These are phyloP conservation scores for Cetoscarus ocellatus DNA, from an alignment of 2,797 vertebrate genomes.

Conservation along the genomic window DNA sequence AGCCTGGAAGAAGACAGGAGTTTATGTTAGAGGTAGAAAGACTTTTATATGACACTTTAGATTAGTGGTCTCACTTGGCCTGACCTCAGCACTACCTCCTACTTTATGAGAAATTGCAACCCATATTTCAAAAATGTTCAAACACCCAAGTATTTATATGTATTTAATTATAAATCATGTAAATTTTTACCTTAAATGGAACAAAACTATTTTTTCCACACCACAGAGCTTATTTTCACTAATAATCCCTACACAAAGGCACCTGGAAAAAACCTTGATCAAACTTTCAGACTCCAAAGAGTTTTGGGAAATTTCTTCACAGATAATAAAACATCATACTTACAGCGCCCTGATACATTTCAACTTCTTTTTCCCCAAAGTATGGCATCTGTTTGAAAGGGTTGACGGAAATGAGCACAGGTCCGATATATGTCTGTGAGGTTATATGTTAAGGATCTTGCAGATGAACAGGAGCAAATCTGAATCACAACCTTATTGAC, in stretches of 20 bases:
- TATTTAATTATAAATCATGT: too few relatives aligned
- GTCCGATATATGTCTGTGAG: slow-evolving; percentile 96
- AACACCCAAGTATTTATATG: too few relatives aligned
- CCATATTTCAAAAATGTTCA: too few relatives aligned
- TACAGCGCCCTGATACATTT: slow-evolving; percentile 99
- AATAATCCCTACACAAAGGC: too few relatives aligned
- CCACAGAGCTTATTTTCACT: too few relatives aligned
- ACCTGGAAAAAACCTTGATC: too few relatives aligned
- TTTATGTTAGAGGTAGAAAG: neutral
- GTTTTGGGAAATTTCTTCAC: neutral
- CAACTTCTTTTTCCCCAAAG: slow-evolving; percentile 97
- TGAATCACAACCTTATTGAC: neutral
- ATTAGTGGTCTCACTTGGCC: neutral
- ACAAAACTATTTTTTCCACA: too few relatives aligned
- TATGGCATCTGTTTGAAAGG: slow-evolving; percentile 99
- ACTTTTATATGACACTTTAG: neutral
- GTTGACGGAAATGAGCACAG: slow-evolving; percentile 97
- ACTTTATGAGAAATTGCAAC: too few relatives aligned
- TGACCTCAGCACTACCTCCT: too few relatives aligned
- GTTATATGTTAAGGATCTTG: slow-evolving; percentile 83
- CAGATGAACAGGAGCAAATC: neutral
- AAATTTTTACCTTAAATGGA: too few relatives aligned
- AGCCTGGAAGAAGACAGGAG: slow-evolving; percentile 82
- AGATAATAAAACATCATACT: slow-evolving; percentile 76
- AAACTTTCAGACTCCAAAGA: slow-evolving; percentile 15